A percentile compares a stretch with the other conserved stretches of the same genome.
Evolutionary conservation across 2,797 vertebrate genomes (phyloP).

Genomic region (Peromyscus attwateri): DNA sequence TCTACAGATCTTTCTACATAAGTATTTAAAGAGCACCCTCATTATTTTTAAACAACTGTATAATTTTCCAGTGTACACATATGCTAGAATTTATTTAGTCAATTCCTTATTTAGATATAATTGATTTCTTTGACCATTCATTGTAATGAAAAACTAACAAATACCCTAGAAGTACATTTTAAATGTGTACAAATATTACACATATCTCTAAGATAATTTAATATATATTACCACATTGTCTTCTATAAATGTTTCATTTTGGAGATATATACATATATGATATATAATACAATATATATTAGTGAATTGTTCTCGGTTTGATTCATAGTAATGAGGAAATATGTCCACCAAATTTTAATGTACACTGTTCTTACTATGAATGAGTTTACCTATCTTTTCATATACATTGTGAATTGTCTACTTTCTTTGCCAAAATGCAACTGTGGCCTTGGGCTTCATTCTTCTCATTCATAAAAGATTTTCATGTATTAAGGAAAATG

Average conservation of each 20-base stretch:
- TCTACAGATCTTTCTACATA: not conserved
- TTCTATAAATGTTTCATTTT: not conserved
- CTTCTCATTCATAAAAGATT: not conserved
- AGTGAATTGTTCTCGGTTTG: not conserved
- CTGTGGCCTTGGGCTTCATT: not conserved
- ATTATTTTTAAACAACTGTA: not conserved
- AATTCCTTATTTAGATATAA: not conserved
- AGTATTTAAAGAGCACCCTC: not conserved
- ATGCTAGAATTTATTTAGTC: not conserved
- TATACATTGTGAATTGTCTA: not conserved
- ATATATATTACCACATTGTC: not conserved
- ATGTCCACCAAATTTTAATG: not conserved
- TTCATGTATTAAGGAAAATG: not conserved
- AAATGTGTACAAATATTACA: not conserved
- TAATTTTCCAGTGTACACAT: not conserved
- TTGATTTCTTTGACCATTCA: not conserved
- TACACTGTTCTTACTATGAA: constrained; percentile 24
- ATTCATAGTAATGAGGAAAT: constrained; percentile 26
- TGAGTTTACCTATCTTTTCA: not conserved
- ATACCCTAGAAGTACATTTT: not conserved
- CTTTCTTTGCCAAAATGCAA: constrained; percentile 10
- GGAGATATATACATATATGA: not conserved
- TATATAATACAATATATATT: not conserved
- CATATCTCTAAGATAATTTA: not conserved
- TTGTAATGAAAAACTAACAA: constrained; percentile 7